A percentile compares a stretch with the other conserved stretches of the same genome.
Evolutionary conservation across 2,113 vertebrate species (phyloP).

Genomic region (Copsychus sechellarum): DNA sequence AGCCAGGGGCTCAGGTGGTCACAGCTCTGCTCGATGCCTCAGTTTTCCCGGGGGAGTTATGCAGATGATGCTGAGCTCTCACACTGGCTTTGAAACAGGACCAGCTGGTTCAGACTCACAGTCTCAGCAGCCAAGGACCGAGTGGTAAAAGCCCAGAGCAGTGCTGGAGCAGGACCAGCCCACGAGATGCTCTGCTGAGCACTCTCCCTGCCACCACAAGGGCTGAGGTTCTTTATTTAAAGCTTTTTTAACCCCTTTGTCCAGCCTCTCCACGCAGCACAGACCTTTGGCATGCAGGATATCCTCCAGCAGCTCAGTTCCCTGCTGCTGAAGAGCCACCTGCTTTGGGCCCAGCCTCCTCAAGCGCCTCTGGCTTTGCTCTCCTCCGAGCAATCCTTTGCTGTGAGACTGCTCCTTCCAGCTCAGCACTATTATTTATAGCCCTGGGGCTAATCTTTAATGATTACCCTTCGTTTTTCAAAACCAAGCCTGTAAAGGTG

Average conservation of each 20-base stretch:
- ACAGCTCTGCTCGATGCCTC: neutral
- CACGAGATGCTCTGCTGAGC: neutral
- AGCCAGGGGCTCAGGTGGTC: slow-evolving; percentile 20
- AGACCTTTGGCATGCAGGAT: neutral
- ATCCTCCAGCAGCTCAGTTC: neutral
- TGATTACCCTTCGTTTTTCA: neutral
- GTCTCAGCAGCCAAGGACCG: fast-evolving
- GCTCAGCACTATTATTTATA: slow-evolving; percentile 67
- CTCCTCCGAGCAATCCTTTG: neutral
- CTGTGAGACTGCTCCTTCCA: slow-evolving; percentile 16
- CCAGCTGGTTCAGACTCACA: neutral
- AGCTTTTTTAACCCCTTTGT: neutral
- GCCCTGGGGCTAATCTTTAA: slow-evolving; percentile 36
- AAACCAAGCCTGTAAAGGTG: slow-evolving; percentile 12
- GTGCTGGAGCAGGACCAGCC: neutral
- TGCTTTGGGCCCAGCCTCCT: neutral
- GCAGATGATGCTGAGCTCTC: neutral
- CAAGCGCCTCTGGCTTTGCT: neutral
- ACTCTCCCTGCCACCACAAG: neutral
- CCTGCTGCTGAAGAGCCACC: neutral
- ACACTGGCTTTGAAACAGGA: neutral
- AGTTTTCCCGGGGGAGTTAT: neutral
- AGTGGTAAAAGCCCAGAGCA: neutral
- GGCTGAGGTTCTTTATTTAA: neutral
- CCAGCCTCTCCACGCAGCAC: neutral